Evolutionary conservation across 2,888 invertebrate genomes (phyloP).

Genomic region (Drosophila limbata): DNA sequence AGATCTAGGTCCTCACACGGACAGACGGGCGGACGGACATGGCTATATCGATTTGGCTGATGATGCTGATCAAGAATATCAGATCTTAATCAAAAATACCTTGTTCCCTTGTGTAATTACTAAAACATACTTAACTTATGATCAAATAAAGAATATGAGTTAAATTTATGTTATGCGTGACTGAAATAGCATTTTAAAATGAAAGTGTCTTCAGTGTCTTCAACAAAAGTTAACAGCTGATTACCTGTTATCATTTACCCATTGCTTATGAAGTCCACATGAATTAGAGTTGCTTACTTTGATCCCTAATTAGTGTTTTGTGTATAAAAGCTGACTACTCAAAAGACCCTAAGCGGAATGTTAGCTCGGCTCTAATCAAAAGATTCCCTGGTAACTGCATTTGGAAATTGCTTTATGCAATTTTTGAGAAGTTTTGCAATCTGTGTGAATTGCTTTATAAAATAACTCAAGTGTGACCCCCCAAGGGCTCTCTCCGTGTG

Average conservation of each 20-base stretch:
- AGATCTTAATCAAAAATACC: no score
- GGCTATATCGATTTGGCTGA: no score
- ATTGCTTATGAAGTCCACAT: not conserved
- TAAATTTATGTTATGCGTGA: no score
- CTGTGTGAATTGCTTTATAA: constrained; percentile 8
- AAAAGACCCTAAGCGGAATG: not conserved
- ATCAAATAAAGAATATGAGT: no score
- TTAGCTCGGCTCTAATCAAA: not conserved
- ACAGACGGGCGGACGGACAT: no score
- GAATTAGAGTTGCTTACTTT: not conserved
- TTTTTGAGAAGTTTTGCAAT: not conserved
- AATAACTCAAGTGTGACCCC: constrained; percentile 14
- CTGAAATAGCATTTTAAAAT: no score
- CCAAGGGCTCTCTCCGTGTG: not conserved
- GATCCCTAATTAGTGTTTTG: not conserved
- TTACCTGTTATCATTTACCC: not conserved
- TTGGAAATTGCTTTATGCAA: not conserved
- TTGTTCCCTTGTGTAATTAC: no score
- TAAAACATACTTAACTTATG: no score
- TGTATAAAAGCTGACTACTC: not conserved
- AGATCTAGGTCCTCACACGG: no score
- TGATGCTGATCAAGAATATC: no score
- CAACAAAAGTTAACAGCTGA: not conserved
- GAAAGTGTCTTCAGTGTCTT: no score
- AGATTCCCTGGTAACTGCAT: constrained; percentile 11